phyloP scores from a whole-genome alignment of 2,888 invertebrate genomes.

The Xanthorhoe spadicearia region DNA sequence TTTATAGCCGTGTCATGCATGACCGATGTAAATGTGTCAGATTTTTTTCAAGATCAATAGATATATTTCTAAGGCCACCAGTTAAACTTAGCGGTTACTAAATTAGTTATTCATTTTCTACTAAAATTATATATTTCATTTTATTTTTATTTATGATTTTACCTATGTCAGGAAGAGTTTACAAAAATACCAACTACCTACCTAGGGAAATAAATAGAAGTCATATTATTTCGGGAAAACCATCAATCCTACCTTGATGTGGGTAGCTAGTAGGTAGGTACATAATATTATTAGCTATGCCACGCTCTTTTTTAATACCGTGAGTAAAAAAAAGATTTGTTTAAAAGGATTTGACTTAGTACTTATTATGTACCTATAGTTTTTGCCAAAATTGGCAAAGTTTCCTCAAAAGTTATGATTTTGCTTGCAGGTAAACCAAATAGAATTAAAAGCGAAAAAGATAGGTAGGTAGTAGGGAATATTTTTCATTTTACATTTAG shows the following conservation, averaged over 20 bases:
- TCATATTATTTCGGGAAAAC: slow-evolving; percentile 14
- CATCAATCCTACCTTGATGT: slow-evolving; percentile 29
- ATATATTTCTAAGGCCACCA: no score
- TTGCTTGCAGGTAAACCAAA: not conserved
- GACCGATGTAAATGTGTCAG: not conserved
- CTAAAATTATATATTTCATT: no score
- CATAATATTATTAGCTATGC: not conserved
- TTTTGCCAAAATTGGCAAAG: no score
- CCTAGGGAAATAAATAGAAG: slow-evolving; percentile 30
- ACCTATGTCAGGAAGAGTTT: no score
- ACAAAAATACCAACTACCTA: not conserved
- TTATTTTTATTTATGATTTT: no score
- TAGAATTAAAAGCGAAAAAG: not conserved
- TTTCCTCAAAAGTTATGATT: not conserved
- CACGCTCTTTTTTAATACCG: not conserved
- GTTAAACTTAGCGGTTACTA: no score
- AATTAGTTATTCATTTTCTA: no score
- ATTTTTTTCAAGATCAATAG: no score
- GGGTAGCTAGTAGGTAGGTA: no score
- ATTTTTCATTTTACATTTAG: no score
- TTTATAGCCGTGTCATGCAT: not conserved
- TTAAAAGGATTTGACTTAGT: no score
- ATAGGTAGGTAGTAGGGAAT: not conserved
- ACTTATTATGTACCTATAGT: no score
- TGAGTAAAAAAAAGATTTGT: not conserved